Evolutionary conservation across 1,140 invertebrate species (phyloP), one percentile per base, ranked within the genome.

Genomic region (Aphidius ervi): DNA sequence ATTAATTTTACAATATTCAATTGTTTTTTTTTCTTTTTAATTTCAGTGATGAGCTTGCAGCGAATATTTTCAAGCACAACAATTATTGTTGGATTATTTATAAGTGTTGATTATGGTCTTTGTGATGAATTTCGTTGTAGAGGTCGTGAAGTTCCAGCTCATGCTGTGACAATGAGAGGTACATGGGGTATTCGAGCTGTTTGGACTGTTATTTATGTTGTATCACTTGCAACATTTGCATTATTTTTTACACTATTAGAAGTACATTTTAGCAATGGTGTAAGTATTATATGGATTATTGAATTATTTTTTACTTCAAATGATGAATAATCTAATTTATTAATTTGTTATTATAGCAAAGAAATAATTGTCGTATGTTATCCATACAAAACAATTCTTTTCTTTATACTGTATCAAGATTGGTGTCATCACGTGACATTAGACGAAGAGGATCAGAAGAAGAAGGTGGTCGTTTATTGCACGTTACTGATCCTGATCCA

Each of bases 71-170:
- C 83, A 6, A 80, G 81, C 40, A 83, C 83, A 7, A 83, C 82
- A 2, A 82, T 84, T 61, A 82, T 84, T 56, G 81, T 83, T 31
- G 83, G 83, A 31, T 67, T 85, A 6, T 86, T 86, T 69, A 83
- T 86, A 60, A 81, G 82, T 64, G 83, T 85, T 8, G 84, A 85
- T 70, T 86, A 85, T 65, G 83, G 82, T 40, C 72, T 86, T 20
- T 85, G 84, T 64, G 83, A 86, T 68, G 81, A 85, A 67, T 85
- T 85, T 70, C 78, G 82, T 45, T 86, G 85, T 65, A 75, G 83
- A 54, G 85, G 85, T 52, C 75, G 77, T 56, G 74, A 78, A 59
- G 72, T 76, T 43, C 74, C 75, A 3, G 79, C 70, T 41, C 74
- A 74, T 57, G 63, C 68, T n/a, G 62, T 71, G 48, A 55, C 65